A percentile compares a stretch with the other conserved stretches of the same genome.
phyloP scores from a whole-genome alignment of 2,888 invertebrate species.

The Ectemnius cavifrons region DNA sequence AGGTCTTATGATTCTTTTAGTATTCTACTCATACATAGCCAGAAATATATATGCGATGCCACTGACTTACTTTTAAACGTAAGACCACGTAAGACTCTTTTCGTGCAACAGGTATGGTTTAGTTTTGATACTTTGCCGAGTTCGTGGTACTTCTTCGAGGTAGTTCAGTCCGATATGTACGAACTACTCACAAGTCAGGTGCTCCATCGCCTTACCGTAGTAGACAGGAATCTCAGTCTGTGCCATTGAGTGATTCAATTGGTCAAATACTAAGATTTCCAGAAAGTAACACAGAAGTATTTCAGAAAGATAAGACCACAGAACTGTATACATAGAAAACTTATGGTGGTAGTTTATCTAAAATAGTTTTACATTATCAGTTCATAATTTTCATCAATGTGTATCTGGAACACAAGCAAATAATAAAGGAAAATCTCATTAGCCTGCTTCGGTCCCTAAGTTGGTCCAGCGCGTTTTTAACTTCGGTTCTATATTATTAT shows the following conservation, averaged over 20 bases:
- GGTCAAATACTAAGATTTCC: constrained; percentile 52
- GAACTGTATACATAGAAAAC: constrained; percentile 46
- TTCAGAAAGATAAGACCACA: constrained; percentile 55
- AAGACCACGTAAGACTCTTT: too few species aligned
- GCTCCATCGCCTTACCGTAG: constrained; percentile 60
- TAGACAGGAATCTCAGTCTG: constrained; percentile 49
- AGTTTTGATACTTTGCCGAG: background rate
- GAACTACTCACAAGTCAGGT: constrained; percentile 54
- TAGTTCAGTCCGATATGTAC: constrained; percentile 34
- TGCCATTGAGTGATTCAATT: constrained; percentile 62
- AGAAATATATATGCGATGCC: background rate
- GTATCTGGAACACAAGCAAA: background rate
- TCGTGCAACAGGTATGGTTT: too few species aligned
- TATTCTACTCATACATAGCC: too few species aligned
- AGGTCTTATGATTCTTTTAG: too few species aligned
- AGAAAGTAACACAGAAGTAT: constrained; percentile 44
- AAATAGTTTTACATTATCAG: constrained; percentile 33
- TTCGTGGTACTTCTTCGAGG: constrained; percentile 50
- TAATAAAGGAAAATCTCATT: too few species aligned
- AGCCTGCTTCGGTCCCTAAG: too few species aligned
- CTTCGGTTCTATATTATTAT: too few species aligned
- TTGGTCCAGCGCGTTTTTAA: too few species aligned
- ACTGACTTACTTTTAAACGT: background rate
- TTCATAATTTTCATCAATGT: constrained; percentile 22
- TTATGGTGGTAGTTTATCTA: constrained; percentile 43